Conservation (phyloP, 2,797 vertebrate genomes). For the Mormyrops boulengeri region DNA sequence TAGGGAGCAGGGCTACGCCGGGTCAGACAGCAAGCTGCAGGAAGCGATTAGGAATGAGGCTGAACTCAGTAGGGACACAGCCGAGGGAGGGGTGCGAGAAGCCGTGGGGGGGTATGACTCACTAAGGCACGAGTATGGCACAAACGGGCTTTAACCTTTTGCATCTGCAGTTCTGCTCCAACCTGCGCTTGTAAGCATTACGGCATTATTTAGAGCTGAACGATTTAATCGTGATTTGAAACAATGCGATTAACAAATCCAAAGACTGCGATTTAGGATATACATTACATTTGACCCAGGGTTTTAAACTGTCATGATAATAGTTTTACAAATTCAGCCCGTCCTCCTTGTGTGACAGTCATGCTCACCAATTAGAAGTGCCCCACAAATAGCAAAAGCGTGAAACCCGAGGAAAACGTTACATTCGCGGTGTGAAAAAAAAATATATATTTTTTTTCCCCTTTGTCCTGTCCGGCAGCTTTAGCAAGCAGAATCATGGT, state of each 20-base stretch:
- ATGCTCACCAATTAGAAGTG: not conserved
- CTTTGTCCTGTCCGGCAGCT: too few species aligned
- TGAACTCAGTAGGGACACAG: not conserved
- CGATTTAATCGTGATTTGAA: not conserved
- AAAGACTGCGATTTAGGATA: not conserved
- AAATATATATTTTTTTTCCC: too few species aligned
- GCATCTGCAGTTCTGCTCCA: slow-evolving; percentile 9
- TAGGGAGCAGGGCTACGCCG: slow-evolving; percentile 11
- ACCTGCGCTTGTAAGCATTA: not conserved
- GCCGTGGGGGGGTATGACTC: not conserved
- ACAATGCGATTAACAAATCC: not conserved
- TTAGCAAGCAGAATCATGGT: too few species aligned
- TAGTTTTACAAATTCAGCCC: not conserved
- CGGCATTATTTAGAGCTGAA: not conserved
- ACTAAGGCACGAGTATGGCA: slow-evolving; percentile 1
- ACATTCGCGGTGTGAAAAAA: not conserved
- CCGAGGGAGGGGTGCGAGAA: not conserved
- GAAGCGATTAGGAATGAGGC: not conserved
- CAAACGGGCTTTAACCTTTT: slow-evolving; percentile 34
- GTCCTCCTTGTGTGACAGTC: not conserved
- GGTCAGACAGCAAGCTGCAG: not conserved
- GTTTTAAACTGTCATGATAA: not conserved
- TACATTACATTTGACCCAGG: not conserved
- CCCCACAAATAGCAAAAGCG: not conserved
- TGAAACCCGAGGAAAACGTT: not conserved